Evolutionary conservation across 2,888 invertebrate species (phyloP), one percentile per base, ranked within the genome.

Genomic region (Chrysolina haemoptera): DNA sequence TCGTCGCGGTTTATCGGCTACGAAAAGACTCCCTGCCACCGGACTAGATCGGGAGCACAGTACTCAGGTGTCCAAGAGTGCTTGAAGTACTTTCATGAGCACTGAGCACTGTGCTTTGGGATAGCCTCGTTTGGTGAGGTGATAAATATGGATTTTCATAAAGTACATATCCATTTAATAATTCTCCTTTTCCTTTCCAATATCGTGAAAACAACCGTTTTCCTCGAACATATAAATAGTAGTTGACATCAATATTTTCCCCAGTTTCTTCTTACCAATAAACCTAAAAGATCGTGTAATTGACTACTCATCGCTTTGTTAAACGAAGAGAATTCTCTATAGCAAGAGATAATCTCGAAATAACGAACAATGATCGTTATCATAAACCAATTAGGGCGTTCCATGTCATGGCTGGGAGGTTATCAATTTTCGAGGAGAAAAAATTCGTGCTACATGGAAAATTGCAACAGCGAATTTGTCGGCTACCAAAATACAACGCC

Each of bases 391-490:
- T 59, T 59, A 59, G 10, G n/a, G 14, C n/a, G 59, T 59, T 27
- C 10, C n/a, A 35, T 35, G 59, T 59, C 35, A 27, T 35, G 35
- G 6, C 27, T 27, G 27, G 64, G 16, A 40, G 12, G 22, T 64
- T 20, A 41, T 35, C 41, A 8, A 41, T 20, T 67, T 27, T 18
- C 16, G 20, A 18, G 43, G 40, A 27, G 66, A 67, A 73, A 73
- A 70, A 55, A 14, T 22, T 43, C 35, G 68, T 75, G 68, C 62
- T 67, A 70, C 65, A 16, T 63, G 62, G 72, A 76, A 80, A 80
- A 82, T 81, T 80, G 79, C 79, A 82, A 79, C 76, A 73, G 76
- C 75, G 77, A 79, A 79, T 78, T 78, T 76, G 73, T 78, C 78
- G 73, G 76, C 75, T 70, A 77, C 68, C 66, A 79, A 81, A 79